Base-by-base conservation (phyloP, 2,113 vertebrate species). In the Glaucidium brasilianum region DNA sequence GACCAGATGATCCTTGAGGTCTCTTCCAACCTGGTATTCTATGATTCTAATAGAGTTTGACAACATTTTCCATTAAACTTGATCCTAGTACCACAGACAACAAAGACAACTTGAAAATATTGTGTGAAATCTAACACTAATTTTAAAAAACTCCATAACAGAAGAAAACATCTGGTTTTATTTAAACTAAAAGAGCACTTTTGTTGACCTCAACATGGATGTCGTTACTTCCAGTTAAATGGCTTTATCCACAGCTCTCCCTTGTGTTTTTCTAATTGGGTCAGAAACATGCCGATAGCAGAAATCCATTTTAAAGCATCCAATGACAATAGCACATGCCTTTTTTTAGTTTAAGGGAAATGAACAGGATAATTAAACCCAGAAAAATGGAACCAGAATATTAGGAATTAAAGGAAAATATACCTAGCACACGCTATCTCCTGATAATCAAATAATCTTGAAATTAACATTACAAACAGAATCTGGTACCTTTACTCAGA, bases 241-340 rank as follows among this genome's bases (percentile, higher is more conserved):
- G 85, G 90, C 58, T 96, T 95, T 83, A 96, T 81, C 90, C 85
- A 94, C 80, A 92, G 88, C 80, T 92, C 95, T 85, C 75, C 53
- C 62, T 80, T 76, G 34, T 66, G 21, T 95, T 94, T 95, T 88
- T 90, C 87, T 84, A 97, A 98, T 94, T 96, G 94, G 94, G 97
- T 96, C 97, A 97, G 88, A 97, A 97, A 93, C 58, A 95, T 75
- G 97, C 95, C 96, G 35, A 92, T 88, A 95, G 97, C 95, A 97
- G 69, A 97, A 97, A 97, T 97, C 96, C 93, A 97, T 96, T 97
- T 98, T 90, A 94, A 94, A 95, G 85, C 95, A 97, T 88, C 69
- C 89, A 96, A 94, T 92, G 74, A 85, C 86, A 96, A 94, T 50
- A 92, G 75, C 89, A 90, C 2, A 4, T 92, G 84, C 59, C 76